Percentiles rank a stretch among this genome's conserved stretches.
Conservation (phyloP, 2,888 invertebrate species). For the Flexamia atlantica region DNA sequence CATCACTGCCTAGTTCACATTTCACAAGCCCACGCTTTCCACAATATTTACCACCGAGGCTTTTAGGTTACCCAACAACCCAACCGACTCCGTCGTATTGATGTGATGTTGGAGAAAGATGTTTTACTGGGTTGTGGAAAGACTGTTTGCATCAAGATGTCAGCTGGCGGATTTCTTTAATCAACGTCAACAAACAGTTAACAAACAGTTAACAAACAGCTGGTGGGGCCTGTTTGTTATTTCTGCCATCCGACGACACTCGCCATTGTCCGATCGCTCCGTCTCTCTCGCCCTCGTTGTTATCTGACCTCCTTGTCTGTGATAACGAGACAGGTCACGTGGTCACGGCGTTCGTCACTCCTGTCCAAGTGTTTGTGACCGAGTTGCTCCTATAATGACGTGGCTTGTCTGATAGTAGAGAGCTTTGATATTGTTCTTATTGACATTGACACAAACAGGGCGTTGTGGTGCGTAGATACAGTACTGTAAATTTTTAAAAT, state of each 20-base stretch:
- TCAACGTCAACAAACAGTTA: constrained; percentile 19
- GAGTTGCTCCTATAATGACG: background rate
- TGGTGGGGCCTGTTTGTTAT: constrained; percentile 20
- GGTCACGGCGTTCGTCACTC: constrained; percentile 23
- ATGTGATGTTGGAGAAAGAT: background rate
- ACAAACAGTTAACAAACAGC: no score
- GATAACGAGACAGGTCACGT: constrained; percentile 38
- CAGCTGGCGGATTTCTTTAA: constrained; percentile 9
- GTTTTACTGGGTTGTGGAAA: background rate
- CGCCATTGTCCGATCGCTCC: constrained; percentile 19
- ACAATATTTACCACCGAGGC: background rate
- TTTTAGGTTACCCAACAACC: constrained; percentile 1
- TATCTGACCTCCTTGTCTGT: constrained; percentile 10
- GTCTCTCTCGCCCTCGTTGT: background rate
- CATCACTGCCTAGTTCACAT: background rate
- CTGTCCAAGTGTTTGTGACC: background rate
- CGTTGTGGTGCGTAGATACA: no score
- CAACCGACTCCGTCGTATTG: background rate
- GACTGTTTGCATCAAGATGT: constrained; percentile 9
- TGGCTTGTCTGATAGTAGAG: no score
- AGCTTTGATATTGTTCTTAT: no score
- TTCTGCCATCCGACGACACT: constrained; percentile 32
- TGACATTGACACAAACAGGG: no score
- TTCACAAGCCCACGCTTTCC: background rate
- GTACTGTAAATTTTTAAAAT: no score